Evolutionary conservation across 2,888 invertebrate species (phyloP), one percentile per base, ranked within the genome.

Genomic region (Diabrotica balteata): DNA sequence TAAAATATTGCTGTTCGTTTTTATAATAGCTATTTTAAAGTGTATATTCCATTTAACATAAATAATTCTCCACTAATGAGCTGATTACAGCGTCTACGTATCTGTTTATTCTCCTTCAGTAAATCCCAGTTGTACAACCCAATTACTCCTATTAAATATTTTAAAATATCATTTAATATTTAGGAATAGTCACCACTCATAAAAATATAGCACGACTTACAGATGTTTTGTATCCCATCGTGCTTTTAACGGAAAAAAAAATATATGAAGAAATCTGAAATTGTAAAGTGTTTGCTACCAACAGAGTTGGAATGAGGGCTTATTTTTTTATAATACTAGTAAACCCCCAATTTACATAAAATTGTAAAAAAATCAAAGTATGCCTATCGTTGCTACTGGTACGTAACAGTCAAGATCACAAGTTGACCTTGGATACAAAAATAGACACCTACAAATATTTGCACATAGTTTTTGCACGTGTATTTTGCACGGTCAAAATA

Each of bases 121-220:
- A 66, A 68, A 68, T 68, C 68, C 59, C 59, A 58, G 51, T 47
- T 49, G 42, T 59, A 64, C 50, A 57, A 64, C 43, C 53, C 65
- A 66, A 68, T 68, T 68, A 68, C 54, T 17, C 17, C 50, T 58
- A 57, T 62, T 68, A 50, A 69, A 69, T 69, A 46, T 69, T 69
- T 69, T 51, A 69, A 49, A 46, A 10, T 46, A 8, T n/a, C 22
- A 52, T 69, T 51, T 63, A 69, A 69, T 66, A 69, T 69, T 69
- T n/a, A 69, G 45, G 7, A 10, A n/a, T 51, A 45, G 54, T 42
- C 54, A 51, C 66, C 54, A 55, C 50, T 51, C 62, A 69, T 55
- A 66, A 69, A 69, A 69, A 69, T 69, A 69, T 65, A 49, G 69
- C 69, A 63, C 66, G 66, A 62, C 51, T 58, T 50, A 61, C 69